Conservation (phyloP, 2,113 vertebrate species). For the Oryzias curvinotus region DNA sequence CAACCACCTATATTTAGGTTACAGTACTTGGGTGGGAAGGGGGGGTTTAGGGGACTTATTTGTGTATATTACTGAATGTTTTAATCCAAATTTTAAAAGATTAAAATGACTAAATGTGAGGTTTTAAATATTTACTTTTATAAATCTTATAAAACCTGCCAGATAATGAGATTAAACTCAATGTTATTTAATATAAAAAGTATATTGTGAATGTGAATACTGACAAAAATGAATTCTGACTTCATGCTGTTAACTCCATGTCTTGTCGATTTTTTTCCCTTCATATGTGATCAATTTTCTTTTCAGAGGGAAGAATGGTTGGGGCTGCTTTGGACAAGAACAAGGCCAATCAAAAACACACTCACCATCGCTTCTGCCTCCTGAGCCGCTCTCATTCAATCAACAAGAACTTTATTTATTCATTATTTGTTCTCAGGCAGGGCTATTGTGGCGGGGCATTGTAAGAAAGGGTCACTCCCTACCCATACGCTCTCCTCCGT, state of each 20-base stretch:
- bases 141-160: too few relatives aligned
- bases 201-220: constrained; percentile 66
- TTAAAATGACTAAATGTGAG: too few relatives aligned
- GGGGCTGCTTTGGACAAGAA: constrained; percentile 18
- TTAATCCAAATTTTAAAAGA: too few relatives aligned
- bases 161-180: too few relatives aligned
- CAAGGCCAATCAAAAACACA: constrained; percentile 1
- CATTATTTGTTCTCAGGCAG: constrained; percentile 61
- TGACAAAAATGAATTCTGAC: constrained; percentile 61
- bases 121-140: too few relatives aligned
- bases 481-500: not conserved
- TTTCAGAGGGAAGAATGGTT: constrained; percentile 2
- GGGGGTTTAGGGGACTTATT: too few relatives aligned
- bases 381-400: constrained; percentile 52
- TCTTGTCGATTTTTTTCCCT: constrained; percentile 3
- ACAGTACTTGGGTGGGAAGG: too few relatives aligned
- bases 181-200: too few relatives aligned
- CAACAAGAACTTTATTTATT: constrained; percentile 68
- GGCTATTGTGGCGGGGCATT: constrained; percentile 45
- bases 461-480: constrained; percentile 49
- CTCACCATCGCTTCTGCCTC: constrained; percentile 26
- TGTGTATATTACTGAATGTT: too few relatives aligned
- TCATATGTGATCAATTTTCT: not conserved
- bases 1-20: too few relatives aligned
- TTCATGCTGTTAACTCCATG: constrained; percentile 31